Conservation (phyloP, 2,888 invertebrate genomes). For the Noctua pronuba region DNA sequence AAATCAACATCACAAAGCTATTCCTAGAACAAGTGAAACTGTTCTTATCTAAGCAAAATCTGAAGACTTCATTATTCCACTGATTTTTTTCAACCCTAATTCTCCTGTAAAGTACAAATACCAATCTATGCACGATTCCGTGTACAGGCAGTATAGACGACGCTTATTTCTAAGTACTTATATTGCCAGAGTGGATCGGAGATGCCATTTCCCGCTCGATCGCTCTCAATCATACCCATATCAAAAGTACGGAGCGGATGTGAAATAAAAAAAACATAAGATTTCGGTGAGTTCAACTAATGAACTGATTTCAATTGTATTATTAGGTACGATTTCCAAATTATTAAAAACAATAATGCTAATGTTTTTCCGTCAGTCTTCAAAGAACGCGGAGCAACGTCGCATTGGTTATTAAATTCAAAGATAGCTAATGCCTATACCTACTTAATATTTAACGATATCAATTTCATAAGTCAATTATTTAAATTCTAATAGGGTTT, state of each 20-base stretch:
- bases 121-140: background rate
- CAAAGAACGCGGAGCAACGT: background rate
- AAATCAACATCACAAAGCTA: background rate
- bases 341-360: background rate
- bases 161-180: conserved; percentile 27
- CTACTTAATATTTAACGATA: conserved; percentile 5
- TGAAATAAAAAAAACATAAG: conserved; percentile 51
- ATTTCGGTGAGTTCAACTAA: conserved; percentile 20
- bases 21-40: background rate
- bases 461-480: conserved; percentile 42
- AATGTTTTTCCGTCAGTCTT: background rate
- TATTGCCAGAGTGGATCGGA: conserved; percentile 75
- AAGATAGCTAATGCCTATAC: background rate
- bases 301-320: conserved; percentile 13
- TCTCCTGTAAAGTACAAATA: background rate
- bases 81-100: background rate
- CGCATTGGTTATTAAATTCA: conserved; percentile 15
- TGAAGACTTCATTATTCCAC: background rate
- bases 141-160: conserved; percentile 12
- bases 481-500: conserved; percentile 52
- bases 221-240: conserved; percentile 82
- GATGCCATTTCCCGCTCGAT: conserved; percentile 84
- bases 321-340: background rate
- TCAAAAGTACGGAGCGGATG: conserved; percentile 69
- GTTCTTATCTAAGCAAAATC: background rate